Evolutionary conservation across 2,888 invertebrate species (phyloP).

Genomic region (Cancer borealis): DNA sequence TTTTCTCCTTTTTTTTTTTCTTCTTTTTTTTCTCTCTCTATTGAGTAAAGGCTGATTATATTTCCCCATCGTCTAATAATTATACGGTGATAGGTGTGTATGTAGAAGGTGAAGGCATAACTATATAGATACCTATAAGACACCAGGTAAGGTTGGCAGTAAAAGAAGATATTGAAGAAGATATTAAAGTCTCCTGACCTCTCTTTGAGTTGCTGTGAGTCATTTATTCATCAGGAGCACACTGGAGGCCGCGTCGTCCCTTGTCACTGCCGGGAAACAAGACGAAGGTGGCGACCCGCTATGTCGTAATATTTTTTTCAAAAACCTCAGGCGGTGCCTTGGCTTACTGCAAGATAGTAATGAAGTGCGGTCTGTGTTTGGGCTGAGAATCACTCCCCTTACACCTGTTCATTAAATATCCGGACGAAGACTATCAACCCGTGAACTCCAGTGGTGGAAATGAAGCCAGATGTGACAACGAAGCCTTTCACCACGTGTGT

Average conservation of each 20-base stretch:
- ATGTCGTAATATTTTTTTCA: background rate
- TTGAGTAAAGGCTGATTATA: no score
- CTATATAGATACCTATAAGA: no score
- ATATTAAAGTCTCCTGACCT: background rate
- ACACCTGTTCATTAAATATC: background rate
- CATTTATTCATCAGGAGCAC: background rate
- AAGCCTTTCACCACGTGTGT: background rate
- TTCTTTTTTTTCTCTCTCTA: no score
- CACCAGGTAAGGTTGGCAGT: background rate
- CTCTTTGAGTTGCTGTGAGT: background rate
- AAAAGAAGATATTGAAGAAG: background rate
- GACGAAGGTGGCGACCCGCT: background rate
- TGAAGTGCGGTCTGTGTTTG: background rate
- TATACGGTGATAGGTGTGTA: no score
- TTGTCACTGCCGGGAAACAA: background rate
- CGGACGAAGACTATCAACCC: background rate
- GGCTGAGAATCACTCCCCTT: background rate
- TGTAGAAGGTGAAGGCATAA: no score
- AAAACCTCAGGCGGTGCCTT: background rate
- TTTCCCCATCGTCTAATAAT: no score
- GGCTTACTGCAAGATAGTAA: background rate
- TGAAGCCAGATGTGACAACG: background rate
- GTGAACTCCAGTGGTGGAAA: conserved; percentile 15
- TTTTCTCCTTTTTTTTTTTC: no score
- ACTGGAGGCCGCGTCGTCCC: background rate